phyloP scores from a whole-genome alignment of 2,797 vertebrate genomes.

The Pipistrellus kuhlii region DNA sequence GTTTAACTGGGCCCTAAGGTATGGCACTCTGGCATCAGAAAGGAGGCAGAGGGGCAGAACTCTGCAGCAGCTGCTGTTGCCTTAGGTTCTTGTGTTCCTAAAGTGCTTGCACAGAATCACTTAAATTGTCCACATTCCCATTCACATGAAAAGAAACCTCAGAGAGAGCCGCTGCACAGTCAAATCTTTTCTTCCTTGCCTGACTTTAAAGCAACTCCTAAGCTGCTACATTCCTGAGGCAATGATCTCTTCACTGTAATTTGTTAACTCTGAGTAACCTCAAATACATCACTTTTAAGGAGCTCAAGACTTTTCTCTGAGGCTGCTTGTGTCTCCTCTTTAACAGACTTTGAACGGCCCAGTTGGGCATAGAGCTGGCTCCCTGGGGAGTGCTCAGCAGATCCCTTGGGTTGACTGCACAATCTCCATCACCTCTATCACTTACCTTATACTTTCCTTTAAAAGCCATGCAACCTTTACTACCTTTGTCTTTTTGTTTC shows the following conservation, averaged over 20 bases:
- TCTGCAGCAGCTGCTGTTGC: background rate
- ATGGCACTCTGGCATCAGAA: background rate
- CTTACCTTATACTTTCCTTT: background rate
- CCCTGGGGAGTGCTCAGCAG: rapidly evolving
- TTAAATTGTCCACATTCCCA: background rate
- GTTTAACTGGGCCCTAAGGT: background rate
- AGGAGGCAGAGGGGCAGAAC: background rate
- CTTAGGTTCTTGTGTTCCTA: background rate
- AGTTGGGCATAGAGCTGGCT: background rate
- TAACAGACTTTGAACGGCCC: background rate
- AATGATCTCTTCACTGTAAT: background rate
- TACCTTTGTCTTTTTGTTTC: background rate
- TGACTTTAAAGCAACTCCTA: slow-evolving; percentile 13
- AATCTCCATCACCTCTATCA: background rate
- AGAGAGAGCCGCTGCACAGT: background rate
- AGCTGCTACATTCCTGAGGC: background rate
- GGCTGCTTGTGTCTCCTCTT: background rate
- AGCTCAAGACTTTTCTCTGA: background rate
- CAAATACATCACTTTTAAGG: background rate
- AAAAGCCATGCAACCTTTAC: background rate
- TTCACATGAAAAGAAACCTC: background rate
- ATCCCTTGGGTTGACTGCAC: rapidly evolving
- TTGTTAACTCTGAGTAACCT: background rate
- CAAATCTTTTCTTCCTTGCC: background rate
- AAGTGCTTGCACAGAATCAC: background rate